A percentile compares a stretch with the other conserved stretches of the same genome.
Conservation (phyloP, 2,797 vertebrate genomes). For the Mormyrus proboscirostris region DNA sequence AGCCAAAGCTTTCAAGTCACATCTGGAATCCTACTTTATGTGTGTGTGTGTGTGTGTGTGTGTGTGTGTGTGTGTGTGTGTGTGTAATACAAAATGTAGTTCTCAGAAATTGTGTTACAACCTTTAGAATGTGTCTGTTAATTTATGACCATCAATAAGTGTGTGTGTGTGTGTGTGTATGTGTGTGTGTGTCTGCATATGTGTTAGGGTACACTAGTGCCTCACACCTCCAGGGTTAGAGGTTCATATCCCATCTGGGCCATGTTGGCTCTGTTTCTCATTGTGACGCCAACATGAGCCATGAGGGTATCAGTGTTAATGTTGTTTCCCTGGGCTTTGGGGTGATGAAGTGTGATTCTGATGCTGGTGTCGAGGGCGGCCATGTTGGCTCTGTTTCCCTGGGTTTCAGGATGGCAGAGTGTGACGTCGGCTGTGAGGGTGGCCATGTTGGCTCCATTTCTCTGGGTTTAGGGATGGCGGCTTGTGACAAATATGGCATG, state of each 20-base stretch:
- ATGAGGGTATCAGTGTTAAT: not conserved
- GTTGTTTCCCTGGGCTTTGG: not conserved
- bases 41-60: not conserved
- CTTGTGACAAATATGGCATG: not conserved
- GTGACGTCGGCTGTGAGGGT: constrained; percentile 32
- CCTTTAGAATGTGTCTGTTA: not conserved
- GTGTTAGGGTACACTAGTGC: not conserved
- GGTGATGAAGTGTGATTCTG: not conserved
- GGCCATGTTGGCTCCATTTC: not conserved
- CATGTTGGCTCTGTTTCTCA: not conserved
- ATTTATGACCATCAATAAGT: not conserved
- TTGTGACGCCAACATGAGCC: not conserved
- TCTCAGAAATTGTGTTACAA: not conserved
- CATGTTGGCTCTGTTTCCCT: not conserved
- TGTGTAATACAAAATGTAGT: not conserved
- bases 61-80: not conserved
- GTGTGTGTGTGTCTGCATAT: not conserved
- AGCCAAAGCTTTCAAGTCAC: constrained; percentile 64
- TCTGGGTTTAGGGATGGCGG: not conserved
- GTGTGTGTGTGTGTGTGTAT: not conserved
- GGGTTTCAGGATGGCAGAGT: constrained; percentile 29
- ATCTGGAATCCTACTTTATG: constrained; percentile 64
- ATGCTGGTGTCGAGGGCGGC: not conserved
- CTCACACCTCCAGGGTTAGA: not conserved
- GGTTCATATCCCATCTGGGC: not conserved